Base-by-base conservation (phyloP, 2,113 vertebrate species). In the Collichthys lucidus region DNA sequence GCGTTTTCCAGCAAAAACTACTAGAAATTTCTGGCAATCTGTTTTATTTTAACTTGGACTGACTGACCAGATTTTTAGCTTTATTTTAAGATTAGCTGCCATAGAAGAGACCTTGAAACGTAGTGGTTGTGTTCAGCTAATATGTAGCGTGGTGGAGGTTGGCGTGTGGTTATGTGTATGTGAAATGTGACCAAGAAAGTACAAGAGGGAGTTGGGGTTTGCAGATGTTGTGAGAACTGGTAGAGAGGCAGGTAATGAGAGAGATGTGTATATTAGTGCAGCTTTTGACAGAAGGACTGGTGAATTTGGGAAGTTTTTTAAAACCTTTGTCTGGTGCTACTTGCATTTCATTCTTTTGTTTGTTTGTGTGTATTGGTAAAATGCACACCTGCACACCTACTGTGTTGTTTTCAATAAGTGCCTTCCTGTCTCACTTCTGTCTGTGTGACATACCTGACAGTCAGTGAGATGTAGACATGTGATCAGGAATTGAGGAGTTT, bases 151-250 rank as follows among this genome's bases (percentile, higher is more conserved):
- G 71, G 77, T 79, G 81, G 61, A 85, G 73, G 75, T 75, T 67
- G 88, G 82, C 15, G 44, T 78, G 84, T 83, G 88, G 88, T 86
- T 60, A 35, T 50, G 73, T 83, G 90, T 71, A 90, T 16, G 86
- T 91, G 88, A 84, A 87, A 74, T 31, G 56, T 85, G 77, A 69
- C 6, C 53, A 63, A 42, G 49, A 69, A 83, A 60, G 77, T 74
- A n/a, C 24, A 47, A 29, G 83, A 64, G 59, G 22, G 67, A 72
- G 61, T 15, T 7, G 40, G 15, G 4, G 50, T 44, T 19, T 64
- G 31, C 40, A 40, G 67, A 67, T 4, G 44, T 65, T 4, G 44
- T 65, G 24, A 64, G 53, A 82, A 29, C 11, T 65, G 75, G 87
- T 69, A 57, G 79, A 64, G 29, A 29, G 22, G 63, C 10, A 44